phyloP scores from a whole-genome alignment of 2,113 vertebrate genomes.

The Ramphastos sulfuratus region DNA sequence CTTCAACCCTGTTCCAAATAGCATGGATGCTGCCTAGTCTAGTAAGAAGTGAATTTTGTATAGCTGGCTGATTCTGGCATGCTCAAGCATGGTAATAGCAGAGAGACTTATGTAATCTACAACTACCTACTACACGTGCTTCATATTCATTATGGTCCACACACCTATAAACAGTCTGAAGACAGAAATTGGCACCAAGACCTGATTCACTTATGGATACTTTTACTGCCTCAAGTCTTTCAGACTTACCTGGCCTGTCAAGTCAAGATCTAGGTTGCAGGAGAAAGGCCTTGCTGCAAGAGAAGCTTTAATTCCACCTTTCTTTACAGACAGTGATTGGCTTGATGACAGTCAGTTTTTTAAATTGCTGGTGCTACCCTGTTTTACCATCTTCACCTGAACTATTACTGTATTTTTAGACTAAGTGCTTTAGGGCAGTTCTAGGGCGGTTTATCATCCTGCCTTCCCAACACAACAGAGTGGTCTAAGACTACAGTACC shows the following conservation, averaged over 20 bases:
- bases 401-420: neutral
- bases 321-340: neutral
- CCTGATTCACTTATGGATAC: neutral
- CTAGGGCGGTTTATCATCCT: neutral
- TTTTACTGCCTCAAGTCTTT: neutral
- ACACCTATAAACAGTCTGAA: neutral
- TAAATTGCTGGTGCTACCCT: neutral
- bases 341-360: neutral
- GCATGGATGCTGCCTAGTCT: neutral
- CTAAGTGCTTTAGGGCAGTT: neutral
- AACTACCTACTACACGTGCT: neutral
- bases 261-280: neutral
- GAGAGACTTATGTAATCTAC: neutral
- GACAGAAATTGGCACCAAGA: neutral
- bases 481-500: neutral
- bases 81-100: neutral
- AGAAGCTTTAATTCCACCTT: neutral
- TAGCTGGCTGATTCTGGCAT: neutral
- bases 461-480: neutral
- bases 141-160: neutral
- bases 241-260: neutral
- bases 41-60: neutral
- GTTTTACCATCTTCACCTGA: neutral
- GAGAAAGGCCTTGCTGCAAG: neutral
- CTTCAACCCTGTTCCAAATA: neutral